These are phyloP conservation scores for Sarotherodon lohbergeri DNA, from an alignment of 2,113 vertebrate species.

Conservation along the genomic window DNA sequence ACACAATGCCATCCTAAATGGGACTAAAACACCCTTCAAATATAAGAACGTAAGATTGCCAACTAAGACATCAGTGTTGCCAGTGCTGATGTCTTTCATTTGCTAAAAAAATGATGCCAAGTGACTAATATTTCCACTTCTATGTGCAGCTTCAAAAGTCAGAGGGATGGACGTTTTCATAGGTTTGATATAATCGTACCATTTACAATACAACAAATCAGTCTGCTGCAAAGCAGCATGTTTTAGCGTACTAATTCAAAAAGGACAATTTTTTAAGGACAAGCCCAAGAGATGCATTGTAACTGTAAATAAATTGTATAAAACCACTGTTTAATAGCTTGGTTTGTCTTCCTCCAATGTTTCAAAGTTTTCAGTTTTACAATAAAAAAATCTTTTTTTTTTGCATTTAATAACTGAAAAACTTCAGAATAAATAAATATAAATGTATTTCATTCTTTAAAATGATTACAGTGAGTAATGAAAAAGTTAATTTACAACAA, in stretches of 20 bases:
- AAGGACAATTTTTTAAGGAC: not conserved
- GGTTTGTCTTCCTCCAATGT: not conserved
- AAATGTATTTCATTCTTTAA: not conserved
- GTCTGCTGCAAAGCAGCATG: not conserved
- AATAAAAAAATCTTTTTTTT: not conserved
- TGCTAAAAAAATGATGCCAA: not conserved
- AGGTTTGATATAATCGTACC: not conserved
- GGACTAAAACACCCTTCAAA: not conserved
- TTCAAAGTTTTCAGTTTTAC: not conserved
- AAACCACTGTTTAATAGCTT: not conserved
- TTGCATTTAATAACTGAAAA: not conserved
- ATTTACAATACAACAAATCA: not conserved
- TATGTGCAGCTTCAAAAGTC: not conserved
- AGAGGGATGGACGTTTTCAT: not conserved
- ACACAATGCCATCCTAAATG: not conserved
- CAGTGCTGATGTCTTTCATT: not conserved
- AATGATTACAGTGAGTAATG: not conserved
- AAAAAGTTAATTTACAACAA: not conserved
- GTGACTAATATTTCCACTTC: not conserved
- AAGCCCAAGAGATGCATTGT: not conserved
- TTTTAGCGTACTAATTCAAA: not conserved
- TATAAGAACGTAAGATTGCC: not conserved
- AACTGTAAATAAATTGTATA: not conserved
- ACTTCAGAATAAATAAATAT: not conserved
- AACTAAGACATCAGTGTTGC: not conserved